Base-by-base conservation (phyloP, 2,888 invertebrate species). In the Latrodectus hesperus region DNA sequence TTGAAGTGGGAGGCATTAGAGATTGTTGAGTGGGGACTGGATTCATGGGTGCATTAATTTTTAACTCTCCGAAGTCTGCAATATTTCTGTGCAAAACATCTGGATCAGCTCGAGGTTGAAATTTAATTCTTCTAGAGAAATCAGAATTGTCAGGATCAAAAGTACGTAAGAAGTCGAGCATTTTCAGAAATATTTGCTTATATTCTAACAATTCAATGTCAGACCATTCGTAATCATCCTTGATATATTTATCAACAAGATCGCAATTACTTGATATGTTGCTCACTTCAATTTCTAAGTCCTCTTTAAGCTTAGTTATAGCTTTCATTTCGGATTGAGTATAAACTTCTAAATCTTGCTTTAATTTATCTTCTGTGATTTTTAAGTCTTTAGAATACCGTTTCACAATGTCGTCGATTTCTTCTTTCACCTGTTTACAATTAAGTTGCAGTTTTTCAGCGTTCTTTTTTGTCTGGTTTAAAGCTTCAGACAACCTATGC, bases 221-320 rank as follows among this genome's bases (percentile, higher is more conserved):
- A 11, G 90, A 90, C 90, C 90, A 90, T 55, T 89, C 96, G 91
- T 95, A 96, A 14, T 91, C 91, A 38, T 91, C 90, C 17, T 90
- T 89, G 94, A 98, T 97, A 92, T 97, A 96, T 92, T 97, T 97
- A 93, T 99, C 98, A 76, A 97, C 97, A 91, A 98, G 94, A 92
- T 99, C 98, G 93, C 98, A 98, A 93, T 99, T 99, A 92, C 98
- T 98, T 92, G 96, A 95, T 91, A 99, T 97, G 93, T 99, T 99
- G 90, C 96, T 95, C 92, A 98, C 96, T 93, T 99, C 99, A 92
- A 96, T 94, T 92, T 98, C 98, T 91, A 99, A 94, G 93, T 97
- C 98, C 92, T 97, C 97, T 93, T 98, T 97, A 78, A 98, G 94
- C 90, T 96, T 95, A 84, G 95, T 95, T 89, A 98, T 94, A 91